These are phyloP conservation scores for Lasiurus borealis DNA, from an alignment of 2,113 vertebrate genomes.

Conservation along the genomic window DNA sequence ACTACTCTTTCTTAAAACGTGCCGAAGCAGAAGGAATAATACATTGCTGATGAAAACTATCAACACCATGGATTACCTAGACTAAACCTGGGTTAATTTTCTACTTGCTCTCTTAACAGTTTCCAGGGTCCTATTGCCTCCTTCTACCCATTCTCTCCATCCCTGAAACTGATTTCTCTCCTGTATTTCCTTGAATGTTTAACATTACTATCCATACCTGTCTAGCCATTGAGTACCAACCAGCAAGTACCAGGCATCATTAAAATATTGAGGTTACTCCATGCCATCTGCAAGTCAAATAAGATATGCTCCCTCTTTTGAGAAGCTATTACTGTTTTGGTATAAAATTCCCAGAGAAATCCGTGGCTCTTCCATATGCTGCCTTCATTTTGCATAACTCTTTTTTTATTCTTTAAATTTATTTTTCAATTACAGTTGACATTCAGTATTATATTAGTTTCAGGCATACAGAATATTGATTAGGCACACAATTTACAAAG, in stretches of 20 bases:
- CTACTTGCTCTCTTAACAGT: background rate
- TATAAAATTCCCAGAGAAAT: constrained; percentile 36
- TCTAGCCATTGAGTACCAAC: background rate
- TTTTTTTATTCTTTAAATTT: background rate
- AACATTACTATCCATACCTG: background rate
- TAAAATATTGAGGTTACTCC: background rate
- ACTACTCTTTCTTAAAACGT: constrained; percentile 15
- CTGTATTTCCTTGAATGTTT: background rate
- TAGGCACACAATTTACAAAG: background rate
- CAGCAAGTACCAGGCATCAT: background rate
- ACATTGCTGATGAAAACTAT: constrained; percentile 22
- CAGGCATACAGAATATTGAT: background rate
- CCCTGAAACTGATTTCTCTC: background rate
- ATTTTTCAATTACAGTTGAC: background rate
- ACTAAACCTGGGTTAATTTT: background rate
- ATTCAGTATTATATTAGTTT: background rate
- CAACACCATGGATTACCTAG: background rate
- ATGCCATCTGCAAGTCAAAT: background rate
- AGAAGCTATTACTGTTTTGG: background rate
- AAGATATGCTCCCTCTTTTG: background rate
- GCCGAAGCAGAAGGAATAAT: constrained; percentile 17
- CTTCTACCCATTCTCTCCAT: background rate
- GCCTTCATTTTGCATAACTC: background rate
- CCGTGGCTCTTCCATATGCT: background rate
- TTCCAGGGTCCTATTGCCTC: background rate